Base-by-base conservation (phyloP, 2,888 invertebrate species). In the Exocentrus adspersus region DNA sequence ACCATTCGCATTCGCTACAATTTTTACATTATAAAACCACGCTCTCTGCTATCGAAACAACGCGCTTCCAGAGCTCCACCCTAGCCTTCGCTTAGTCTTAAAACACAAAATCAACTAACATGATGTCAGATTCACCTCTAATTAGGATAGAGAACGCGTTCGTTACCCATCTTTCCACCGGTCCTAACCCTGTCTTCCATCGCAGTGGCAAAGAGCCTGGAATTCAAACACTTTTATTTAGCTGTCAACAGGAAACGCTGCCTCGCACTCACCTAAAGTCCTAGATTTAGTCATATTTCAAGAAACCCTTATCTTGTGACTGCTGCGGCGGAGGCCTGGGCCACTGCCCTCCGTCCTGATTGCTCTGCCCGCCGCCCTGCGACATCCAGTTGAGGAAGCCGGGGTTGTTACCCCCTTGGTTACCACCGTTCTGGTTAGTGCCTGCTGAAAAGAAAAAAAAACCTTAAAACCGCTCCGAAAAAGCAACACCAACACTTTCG, bases 331-430 rank as follows among this genome's bases (percentile, higher is more conserved):
- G 81, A 19, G 80, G 61, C 57, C 65, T 43, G 46, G 65, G 50
- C 68, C 64, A 16, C 60, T 65, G 32, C 21, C 62, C 46, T 6
- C 57, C 41, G 19, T 70, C 68, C 10, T 66, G 66, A 48, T 60
- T 70, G 57, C 42, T 57, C n/a, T 81, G 87, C 61, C 78, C 77
- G 58, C 80, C 79, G 1, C 79, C 80, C 64, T 80, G 81, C 46
- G 77, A 80, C 81, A 82, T 82, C 82, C 83, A 82, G 70, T 78
- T 82, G 60, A 79, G 72, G 72, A 80, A 82, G 62, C 86, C 87
- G 78, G 87, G 87, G 72, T 88, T 87, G 77, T 85, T 86, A 67
- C 86, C 86, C 41, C 75, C 75, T 46, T 75, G 73, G 19, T 74
- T 76, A 24, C 77, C 77, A 67, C 66, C 64, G 16, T 73, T 73